Percentiles rank a stretch among this genome's conserved stretches.
Conservation (phyloP, 2,888 invertebrate species). For the Noctua pronuba region DNA sequence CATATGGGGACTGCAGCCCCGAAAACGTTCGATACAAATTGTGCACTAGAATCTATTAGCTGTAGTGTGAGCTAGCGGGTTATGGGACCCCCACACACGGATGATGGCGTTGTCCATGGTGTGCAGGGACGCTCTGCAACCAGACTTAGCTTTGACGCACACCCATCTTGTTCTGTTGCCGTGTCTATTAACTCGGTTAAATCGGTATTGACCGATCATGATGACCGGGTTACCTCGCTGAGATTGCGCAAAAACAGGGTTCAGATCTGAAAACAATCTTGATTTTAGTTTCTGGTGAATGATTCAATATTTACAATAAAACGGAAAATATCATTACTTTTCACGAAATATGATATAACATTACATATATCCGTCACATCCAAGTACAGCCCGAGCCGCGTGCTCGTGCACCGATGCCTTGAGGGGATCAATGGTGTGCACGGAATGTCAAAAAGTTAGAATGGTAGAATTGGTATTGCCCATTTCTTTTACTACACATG, state of each 20-base stretch:
- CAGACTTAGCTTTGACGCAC: slow-evolving; percentile 87
- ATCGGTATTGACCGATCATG: slow-evolving; percentile 88
- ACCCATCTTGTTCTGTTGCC: slow-evolving; percentile 86
- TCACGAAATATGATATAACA: too few species aligned
- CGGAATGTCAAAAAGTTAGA: neutral
- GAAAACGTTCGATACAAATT: neutral
- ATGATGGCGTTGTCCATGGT: neutral
- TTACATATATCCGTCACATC: too few species aligned
- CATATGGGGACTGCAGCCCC: neutral
- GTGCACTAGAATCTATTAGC: neutral
- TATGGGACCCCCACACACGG: neutral
- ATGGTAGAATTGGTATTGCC: neutral
- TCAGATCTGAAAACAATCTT: neutral
- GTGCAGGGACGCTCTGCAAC: slow-evolving; percentile 86
- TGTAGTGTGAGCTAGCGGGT: slow-evolving; percentile 3
- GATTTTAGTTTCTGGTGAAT: neutral
- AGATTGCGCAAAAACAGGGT: slow-evolving; percentile 76
- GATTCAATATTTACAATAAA: neutral
- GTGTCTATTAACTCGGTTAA: slow-evolving; percentile 87
- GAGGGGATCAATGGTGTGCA: neutral
- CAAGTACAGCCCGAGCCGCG: neutral
- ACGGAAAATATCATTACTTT: too few species aligned
- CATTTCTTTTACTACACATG: neutral
- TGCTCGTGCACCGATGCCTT: neutral
- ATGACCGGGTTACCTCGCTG: slow-evolving; percentile 88